These are phyloP conservation scores for Lutraria lutraria DNA, from an alignment of 2,888 invertebrate genomes.

Conservation along the genomic window DNA sequence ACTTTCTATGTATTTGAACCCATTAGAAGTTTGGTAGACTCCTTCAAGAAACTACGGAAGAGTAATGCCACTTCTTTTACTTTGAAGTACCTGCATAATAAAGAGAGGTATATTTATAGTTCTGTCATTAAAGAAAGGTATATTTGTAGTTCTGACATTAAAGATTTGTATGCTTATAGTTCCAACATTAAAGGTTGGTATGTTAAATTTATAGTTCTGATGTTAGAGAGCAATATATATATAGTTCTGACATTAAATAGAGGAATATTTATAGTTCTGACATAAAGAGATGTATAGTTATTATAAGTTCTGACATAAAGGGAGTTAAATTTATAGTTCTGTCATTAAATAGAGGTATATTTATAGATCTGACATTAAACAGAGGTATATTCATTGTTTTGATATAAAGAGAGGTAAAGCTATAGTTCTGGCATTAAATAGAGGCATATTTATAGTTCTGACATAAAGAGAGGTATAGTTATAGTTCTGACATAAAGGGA, in stretches of 20 bases:
- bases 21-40: constrained; percentile 24
- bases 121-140: neutral
- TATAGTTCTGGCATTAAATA: neutral
- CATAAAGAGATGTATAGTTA: no score
- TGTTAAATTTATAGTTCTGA: no score
- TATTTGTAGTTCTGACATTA: no score
- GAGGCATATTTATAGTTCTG: no score
- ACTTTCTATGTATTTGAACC: constrained; percentile 60
- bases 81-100: constrained; percentile 26
- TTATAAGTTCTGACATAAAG: no score
- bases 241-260: neutral
- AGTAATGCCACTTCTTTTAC: neutral
- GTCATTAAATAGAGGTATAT: neutral
- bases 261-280: neutral
- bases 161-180: neutral
- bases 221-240: neutral
- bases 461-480: neutral
- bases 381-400: no score
- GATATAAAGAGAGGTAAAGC: neutral
- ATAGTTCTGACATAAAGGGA: neutral
- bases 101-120: neutral
- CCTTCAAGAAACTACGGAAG: neutral
- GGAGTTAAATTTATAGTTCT: neutral
- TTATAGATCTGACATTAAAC: neutral
- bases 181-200: no score